Evolutionary conservation across 1,140 invertebrate species (phyloP).

Genomic region (Augochlora pura): DNA sequence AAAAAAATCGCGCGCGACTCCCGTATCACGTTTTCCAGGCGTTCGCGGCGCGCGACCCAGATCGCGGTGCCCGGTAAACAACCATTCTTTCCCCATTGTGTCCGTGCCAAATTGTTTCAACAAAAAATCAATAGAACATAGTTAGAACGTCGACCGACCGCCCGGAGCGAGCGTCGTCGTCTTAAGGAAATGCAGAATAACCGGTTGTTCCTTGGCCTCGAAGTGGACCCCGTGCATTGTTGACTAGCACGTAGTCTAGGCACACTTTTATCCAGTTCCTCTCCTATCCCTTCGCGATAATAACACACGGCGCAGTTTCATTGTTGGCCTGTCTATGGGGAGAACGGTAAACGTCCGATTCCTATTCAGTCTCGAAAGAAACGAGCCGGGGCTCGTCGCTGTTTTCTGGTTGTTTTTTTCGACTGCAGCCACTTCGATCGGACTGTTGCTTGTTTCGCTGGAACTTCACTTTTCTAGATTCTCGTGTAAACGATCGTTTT

Average conservation of each 20-base stretch:
- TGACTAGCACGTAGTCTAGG: slow-evolving; percentile 31
- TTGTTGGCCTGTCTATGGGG: slow-evolving; percentile 1
- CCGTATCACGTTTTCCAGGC: not conserved
- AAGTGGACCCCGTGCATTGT: slow-evolving; percentile 53
- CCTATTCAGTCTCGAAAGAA: not conserved
- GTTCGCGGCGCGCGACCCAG: not conserved
- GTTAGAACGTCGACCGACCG: slow-evolving; percentile 56
- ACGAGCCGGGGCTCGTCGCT: not conserved
- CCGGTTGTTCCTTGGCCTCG: slow-evolving; percentile 67
- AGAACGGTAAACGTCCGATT: slow-evolving; percentile 37
- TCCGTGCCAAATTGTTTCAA: slow-evolving; percentile 4
- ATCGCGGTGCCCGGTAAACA: not conserved
- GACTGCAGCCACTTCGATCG: too few relatives aligned
- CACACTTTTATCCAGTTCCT: slow-evolving; percentile 7
- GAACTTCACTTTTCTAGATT: too few relatives aligned
- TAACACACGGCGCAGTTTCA: slow-evolving; percentile 20
- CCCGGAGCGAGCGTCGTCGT: slow-evolving; percentile 58
- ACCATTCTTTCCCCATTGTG: slow-evolving; percentile 16
- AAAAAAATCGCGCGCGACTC: not conserved
- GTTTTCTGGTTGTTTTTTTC: too few relatives aligned
- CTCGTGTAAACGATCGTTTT: too few relatives aligned
- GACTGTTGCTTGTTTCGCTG: too few relatives aligned
- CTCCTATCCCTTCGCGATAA: slow-evolving; percentile 35
- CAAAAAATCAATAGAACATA: slow-evolving; percentile 35
- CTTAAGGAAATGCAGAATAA: slow-evolving; percentile 74